Base-by-base conservation (phyloP, 2,888 invertebrate genomes). In the Eledona agricola region DNA sequence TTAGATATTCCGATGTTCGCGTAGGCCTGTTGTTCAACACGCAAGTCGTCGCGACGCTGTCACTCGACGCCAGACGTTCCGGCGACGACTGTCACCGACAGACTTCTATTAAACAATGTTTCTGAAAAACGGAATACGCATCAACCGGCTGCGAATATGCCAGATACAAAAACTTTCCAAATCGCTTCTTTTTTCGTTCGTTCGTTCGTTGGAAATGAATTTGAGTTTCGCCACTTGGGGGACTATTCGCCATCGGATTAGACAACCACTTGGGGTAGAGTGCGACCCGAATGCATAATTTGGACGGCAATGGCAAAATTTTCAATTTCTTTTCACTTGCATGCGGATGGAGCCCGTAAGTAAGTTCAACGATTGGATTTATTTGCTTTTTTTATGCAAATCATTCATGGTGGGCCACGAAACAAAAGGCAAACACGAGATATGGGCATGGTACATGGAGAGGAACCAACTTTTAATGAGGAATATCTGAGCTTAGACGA, bases 21-120 rank as follows among this genome's bases (percentile, higher is more conserved):
- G 43, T 43, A 54, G 43, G 49, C 42, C 54, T 26, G 54, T 49
- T 49, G 53, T 49, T 15, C 17, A 28, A 28, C 46, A 49, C 35
- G 54, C 49, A 20, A 19, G 25, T 23, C 25, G 31, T 51, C 43
- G 57, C 59, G 55, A 51, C 58, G 60, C 60, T 63, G 63, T 61
- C 63, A 59, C 51, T 59, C 58, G 25, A 45, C 17, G 16, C 23
- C 43, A 50, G 54, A 43, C 54, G 40, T 51, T 53, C 56, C 19
- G 50, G 51, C 57, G 54, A 51, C 59, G 53, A 58, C 63, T 61
- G 65, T 62, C 65, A 62, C 58, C 40, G 32, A 34, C 65, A 65
- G 63, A 56, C 53, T 61, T 56, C 59, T 59, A 64, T 64, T 64
- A 63, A 64, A 64, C 58, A 60, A 62, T 57, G 62, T 58, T 59